Percentiles rank a stretch among this genome's conserved stretches.
phyloP scores from a whole-genome alignment of 2,797 vertebrate genomes.

The Poecilia velifera region DNA sequence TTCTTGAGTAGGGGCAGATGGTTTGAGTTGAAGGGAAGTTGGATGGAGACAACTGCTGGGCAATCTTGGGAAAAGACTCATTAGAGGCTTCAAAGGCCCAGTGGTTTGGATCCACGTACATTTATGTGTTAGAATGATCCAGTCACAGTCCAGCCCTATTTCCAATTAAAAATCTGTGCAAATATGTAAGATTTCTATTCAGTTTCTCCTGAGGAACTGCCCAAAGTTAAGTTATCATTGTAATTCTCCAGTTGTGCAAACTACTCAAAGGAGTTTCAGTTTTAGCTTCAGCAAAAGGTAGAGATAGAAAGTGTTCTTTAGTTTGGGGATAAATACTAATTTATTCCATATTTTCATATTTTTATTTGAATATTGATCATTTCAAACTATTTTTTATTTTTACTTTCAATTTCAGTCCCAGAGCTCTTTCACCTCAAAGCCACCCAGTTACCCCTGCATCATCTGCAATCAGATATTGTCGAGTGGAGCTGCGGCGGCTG shows the following conservation, averaged over 20 bases:
- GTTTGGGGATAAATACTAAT: background rate
- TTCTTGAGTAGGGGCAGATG: background rate
- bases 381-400: background rate
- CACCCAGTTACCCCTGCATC: conserved; percentile 11
- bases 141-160: background rate
- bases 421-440: background rate
- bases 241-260: background rate
- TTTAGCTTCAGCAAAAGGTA: background rate
- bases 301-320: background rate
- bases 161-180: background rate
- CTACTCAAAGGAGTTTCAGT: background rate
- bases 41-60: background rate
- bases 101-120: background rate
- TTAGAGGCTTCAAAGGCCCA: background rate
- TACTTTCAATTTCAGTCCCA: background rate
- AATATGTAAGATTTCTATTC: background rate
- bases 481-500: conserved; percentile 17
- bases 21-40: background rate
- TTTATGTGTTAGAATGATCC: background rate
- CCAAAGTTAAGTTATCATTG: background rate
- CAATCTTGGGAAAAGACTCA: background rate
- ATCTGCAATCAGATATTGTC: conserved; percentile 1
- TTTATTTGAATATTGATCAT: background rate
- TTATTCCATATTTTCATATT: background rate
- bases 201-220: background rate